phyloP scores from a whole-genome alignment of 2,888 invertebrate species.

The Lycophotia porphyrea region DNA sequence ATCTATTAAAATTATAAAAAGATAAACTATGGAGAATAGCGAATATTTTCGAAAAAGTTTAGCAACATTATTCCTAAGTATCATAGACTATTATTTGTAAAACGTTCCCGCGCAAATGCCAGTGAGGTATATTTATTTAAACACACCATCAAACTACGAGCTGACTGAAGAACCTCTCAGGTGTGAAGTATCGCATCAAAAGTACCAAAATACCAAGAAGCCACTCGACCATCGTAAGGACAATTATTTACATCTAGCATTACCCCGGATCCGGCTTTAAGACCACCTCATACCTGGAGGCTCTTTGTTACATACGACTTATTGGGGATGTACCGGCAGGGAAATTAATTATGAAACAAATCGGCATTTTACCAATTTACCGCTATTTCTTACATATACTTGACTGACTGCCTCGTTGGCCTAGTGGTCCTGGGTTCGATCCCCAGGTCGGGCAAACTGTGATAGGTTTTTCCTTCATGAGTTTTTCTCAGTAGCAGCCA shows the following conservation, averaged over 20 bases:
- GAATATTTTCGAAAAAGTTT: too few relatives aligned
- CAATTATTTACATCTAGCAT: slow-evolving; percentile 32
- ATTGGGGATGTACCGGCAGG: background rate
- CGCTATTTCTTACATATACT: background rate
- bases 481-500: too few relatives aligned
- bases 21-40: too few relatives aligned
- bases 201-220: slow-evolving; percentile 26
- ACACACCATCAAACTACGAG: background rate
- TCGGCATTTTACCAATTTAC: background rate
- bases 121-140: slow-evolving; percentile 8
- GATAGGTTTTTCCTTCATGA: too few relatives aligned
- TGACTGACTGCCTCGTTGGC: too few relatives aligned
- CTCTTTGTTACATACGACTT: slow-evolving; percentile 7
- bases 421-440: too few relatives aligned
- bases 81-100: too few relatives aligned
- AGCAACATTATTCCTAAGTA: too few relatives aligned
- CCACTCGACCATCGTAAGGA: slow-evolving; percentile 13
- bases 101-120: background rate
- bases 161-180: slow-evolving; percentile 11
- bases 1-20: too few relatives aligned
- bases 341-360: background rate
- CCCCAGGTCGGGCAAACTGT: too few relatives aligned
- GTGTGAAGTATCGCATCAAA: slow-evolving; percentile 39
- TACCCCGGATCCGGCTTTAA: slow-evolving; percentile 28
- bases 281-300: slow-evolving; percentile 13